Evolutionary conservation across 2,797 vertebrate genomes (phyloP), one percentile per base, ranked within the genome.

Genomic region (Lithobates pipiens): DNA sequence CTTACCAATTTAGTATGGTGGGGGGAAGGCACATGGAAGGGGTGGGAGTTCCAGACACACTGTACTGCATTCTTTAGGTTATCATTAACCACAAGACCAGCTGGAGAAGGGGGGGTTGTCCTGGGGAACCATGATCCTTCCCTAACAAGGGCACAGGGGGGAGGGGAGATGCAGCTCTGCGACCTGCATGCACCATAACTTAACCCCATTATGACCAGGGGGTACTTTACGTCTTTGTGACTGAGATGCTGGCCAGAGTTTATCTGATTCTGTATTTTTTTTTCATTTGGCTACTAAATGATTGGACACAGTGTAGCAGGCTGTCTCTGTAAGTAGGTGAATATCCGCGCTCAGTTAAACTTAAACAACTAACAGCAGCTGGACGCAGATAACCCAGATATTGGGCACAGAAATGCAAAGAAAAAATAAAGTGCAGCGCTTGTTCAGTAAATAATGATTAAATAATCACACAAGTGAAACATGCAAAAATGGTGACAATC

Each of bases 61-160:
- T 76, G 87, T 72, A 84, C 0, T 8, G 74, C 18, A 2, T 85
- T 83, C 88, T 72, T 10, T 84, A 81, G 80, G 87, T 92, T 91
- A 92, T 92, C 89, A 93, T 92, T 92, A 93, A 93, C 91, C 86
- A 57, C 86, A 77, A 70, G 84, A 79, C 0, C 90, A 89, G 89
- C 85, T 91, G 54, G 83, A 32, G 32, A 29, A 68, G 63, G 23
- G n/a, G 75, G 54, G 54, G 57, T 39, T n/a, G 32, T 61, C 21
- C 25, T 29, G 44, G 89, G 57, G 85, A 79, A 83, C 78, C n/a
- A 80, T 81, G 82, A 82, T 34, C 57, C 80, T 87, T 74, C 10
- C 34, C 84, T 88, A 89, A 86, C 63, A 80, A 63, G 39, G 76
- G 36, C 71, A 86, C 36, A 69, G 85, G 73, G 82, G 77, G 73